Base-by-base conservation (phyloP, 2,113 vertebrate genomes). In the Epinephelus lanceolatus region DNA sequence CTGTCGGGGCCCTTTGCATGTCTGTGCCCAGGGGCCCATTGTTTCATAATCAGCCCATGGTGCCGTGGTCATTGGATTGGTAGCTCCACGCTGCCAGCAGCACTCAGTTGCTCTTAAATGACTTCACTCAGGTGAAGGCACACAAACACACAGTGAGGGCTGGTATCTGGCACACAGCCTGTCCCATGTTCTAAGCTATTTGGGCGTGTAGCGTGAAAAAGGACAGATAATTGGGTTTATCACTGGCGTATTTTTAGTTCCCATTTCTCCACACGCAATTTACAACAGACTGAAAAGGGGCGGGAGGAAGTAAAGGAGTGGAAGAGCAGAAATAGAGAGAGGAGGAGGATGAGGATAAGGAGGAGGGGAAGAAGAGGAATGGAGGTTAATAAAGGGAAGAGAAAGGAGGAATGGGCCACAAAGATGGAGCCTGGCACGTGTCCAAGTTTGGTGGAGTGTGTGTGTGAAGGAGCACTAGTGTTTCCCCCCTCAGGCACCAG, bases 221-320 rank as follows among this genome's bases (percentile, higher is more conserved):
- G 76, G 84, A 88, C 76, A 90, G 78, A 88, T 91, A 84, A 91
- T 90, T 89, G 80, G 78, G 76, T 90, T 93, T 86, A 89, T 86
- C 80, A 19, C 83, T 3, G 17, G 55, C 61, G 19, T 89, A 91
- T 91, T 94, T 93, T 92, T 88, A 86, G 88, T 81, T 87, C 66
- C 55, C 47, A 51, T 83, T 83, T 76, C 81, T 84, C 62, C 82
- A 80, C 81, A 75, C 72, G 15, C 74, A 85, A 80, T 90, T 85
- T 87, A 86, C 71, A 76, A 83, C 79, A 84, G 76, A 86, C 57
- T 61, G 55, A 49, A 49, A 61, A 67, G 6, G 45, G 61, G 11
- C 17, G 40, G n/a, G 21, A 60, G 55, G 55, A 47, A 47, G 8
- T 42, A 27, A 30, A 15, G 33, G 37, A 56, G 52, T 65, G 5